Percentiles rank a stretch among this genome's conserved stretches.
Conservation (phyloP, 2,888 invertebrate genomes). For the Fragum whitleyi region DNA sequence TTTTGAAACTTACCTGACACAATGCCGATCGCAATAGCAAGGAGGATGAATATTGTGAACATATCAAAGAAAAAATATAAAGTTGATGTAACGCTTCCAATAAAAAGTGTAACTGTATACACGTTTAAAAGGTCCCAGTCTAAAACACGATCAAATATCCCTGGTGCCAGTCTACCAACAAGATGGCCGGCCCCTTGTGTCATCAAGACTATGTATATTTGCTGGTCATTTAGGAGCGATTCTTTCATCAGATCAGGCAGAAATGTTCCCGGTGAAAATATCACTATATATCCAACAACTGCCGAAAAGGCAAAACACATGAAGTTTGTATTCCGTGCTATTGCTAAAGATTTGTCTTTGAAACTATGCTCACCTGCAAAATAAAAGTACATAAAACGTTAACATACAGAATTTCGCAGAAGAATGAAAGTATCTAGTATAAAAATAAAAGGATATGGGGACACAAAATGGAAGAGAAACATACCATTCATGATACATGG, state of each 20-base stretch:
- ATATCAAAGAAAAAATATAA: background rate
- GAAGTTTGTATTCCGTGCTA: background rate
- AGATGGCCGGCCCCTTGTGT: background rate
- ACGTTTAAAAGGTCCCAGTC: background rate
- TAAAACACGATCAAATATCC: background rate
- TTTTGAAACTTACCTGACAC: background rate
- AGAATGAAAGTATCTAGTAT: too few species aligned
- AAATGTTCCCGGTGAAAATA: slow-evolving; percentile 11
- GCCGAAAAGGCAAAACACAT: background rate
- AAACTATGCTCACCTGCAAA: background rate
- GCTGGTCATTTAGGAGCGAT: background rate
- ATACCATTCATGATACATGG: too few species aligned
- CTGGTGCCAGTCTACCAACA: background rate
- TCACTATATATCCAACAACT: background rate
- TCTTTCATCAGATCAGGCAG: slow-evolving; percentile 18
- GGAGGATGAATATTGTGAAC: background rate
- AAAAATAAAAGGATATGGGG: too few species aligned
- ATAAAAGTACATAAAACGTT: too few species aligned
- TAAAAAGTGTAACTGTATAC: background rate
- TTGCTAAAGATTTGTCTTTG: background rate
- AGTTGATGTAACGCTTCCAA: background rate
- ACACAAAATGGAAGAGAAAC: too few species aligned
- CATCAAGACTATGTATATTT: slow-evolving; percentile 7
- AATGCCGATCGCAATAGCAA: background rate
- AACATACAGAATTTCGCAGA: too few species aligned